Base-by-base conservation (phyloP, 2,888 invertebrate species). In the Zygothrica quintamaculata region DNA sequence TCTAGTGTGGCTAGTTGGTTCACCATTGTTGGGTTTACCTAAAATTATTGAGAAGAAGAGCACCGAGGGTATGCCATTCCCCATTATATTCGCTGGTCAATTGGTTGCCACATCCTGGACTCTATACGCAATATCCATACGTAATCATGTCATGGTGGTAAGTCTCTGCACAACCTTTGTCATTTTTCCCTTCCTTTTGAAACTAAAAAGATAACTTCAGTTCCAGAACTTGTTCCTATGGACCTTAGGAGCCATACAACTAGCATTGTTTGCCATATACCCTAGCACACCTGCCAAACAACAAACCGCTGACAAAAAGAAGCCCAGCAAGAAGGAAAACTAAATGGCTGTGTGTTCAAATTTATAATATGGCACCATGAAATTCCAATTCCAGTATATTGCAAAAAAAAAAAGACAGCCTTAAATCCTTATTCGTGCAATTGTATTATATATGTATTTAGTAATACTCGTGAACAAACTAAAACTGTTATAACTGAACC, bases 1-100 rank as follows among this genome's bases (percentile, higher is more conserved):
- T 3, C 65, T 90, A 8, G 91, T 92, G 0, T 91, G 95, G 67
- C 92, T 96, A 92, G 93, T 96, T 64, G 95, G 94, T 0, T 93
- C 94, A 6, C 96, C 96, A 0, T 90, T 96, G 1, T 91, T 95
- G 12, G 93, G 93, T 84, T 87, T 96, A 84, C 95, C 93, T 75
- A 93, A 95, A 57, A 95, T 98, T 52, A 93, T 98, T 26, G 92
- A 92, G 85, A 95, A 95, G 11, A 94, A 96, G 91, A 96, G 95
- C 90, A 96, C 98, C 0, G 96, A 95, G 65, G 94, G 94, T 31
- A 92, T 99, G 90, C 98, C 98, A 3, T 96, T 98, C 89, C 96
- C 97, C 6, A 92, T 98, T 59, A 97, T 97, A 84, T 91, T 96
- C 29, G 95, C 96, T 74, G 97, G 96, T 69, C 93, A 96, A 25